Conservation (phyloP, 2,888 invertebrate genomes). For the Neoaliturus tenellus region DNA sequence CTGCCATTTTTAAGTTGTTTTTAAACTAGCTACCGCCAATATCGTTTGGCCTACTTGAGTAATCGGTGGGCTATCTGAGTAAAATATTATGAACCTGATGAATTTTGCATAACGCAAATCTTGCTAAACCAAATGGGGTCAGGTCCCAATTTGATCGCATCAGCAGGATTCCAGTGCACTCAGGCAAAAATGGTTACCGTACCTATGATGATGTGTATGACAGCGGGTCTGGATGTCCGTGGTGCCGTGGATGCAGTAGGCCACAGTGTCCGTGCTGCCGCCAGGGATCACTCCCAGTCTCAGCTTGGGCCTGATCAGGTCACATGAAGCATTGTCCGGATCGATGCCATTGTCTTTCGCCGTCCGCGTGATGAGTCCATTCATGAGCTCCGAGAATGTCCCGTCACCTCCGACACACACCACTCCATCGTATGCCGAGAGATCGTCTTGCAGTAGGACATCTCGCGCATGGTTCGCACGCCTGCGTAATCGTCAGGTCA, state of each 20-base stretch:
- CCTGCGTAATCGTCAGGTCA: conserved; percentile 82
- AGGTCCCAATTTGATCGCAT: too few relatives aligned
- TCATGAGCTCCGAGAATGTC: conserved; percentile 84
- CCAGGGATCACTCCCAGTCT: conserved; percentile 84
- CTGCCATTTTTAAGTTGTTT: too few relatives aligned
- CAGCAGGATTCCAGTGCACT: too few relatives aligned
- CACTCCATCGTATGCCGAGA: conserved; percentile 81
- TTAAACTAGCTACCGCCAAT: too few relatives aligned
- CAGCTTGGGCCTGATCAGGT: conserved; percentile 74
- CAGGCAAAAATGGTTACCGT: conserved; percentile 59
- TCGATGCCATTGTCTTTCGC: conserved; percentile 75
- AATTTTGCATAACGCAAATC: too few relatives aligned
- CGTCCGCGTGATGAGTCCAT: conserved; percentile 80
- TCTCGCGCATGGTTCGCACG: conserved; percentile 87
- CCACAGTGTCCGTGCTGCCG: conserved; percentile 87
- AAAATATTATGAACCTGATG: too few relatives aligned
- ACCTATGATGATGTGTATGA: conserved; percentile 88
- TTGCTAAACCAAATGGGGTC: too few relatives aligned
- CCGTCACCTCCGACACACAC: conserved; percentile 93
- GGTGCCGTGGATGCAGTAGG: conserved; percentile 86
- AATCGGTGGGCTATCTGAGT: too few relatives aligned
- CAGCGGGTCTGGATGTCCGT: conserved; percentile 87
- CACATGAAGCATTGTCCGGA: conserved; percentile 74
- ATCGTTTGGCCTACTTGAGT: too few relatives aligned
- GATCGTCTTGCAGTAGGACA: conserved; percentile 76